A percentile compares a stretch with the other conserved stretches of the same genome.
phyloP scores from a whole-genome alignment of 1,140 invertebrate genomes.

The Apis mellifera region Amel_HAv3.1 CM009931.2:19139501-19140000 shows the following conservation, averaged over 20 bases:
- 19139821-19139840: conserved; percentile 22
- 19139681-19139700: too few species aligned
- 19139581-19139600: background rate
- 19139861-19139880: background rate
- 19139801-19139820: background rate
- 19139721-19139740: too few species aligned
- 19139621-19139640: too few species aligned
- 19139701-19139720: too few species aligned
- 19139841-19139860: background rate
- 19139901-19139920: conserved; percentile 1
- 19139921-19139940: background rate
- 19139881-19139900: background rate
- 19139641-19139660: too few species aligned
- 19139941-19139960: background rate
- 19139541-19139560: background rate
- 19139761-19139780: too few species aligned
- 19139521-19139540: background rate
- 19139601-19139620: too few species aligned
- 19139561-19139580: background rate
- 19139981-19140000: too few species aligned
- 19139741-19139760: too few species aligned
- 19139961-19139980: too few species aligned
- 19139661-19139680: too few species aligned
- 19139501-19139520: conserved; percentile 36
- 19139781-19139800: background rate